Conservation (phyloP, 1,140 invertebrate species). For the Schlechtendalia chinensis region DNA sequence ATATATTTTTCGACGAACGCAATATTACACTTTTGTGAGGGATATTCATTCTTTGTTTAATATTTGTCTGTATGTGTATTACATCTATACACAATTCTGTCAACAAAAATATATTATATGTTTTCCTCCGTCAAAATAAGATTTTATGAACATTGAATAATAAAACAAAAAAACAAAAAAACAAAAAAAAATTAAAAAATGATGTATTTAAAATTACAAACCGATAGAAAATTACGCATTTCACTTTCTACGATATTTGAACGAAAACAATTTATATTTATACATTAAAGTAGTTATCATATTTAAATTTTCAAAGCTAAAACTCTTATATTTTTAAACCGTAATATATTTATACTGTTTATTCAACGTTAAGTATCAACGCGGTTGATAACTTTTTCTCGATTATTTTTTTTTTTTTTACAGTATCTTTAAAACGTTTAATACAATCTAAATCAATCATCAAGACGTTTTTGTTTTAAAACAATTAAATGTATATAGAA, state of each 20-base stretch:
- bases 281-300: not conserved
- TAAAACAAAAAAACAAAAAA: not conserved
- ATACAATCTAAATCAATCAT: too few relatives aligned
- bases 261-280: not conserved
- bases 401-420: too few relatives aligned
- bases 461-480: too few relatives aligned
- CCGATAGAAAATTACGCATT: not conserved
- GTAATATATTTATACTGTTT: not conserved
- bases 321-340: not conserved
- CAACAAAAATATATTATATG: not conserved
- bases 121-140: not conserved
- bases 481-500: too few relatives aligned
- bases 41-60: not conserved
- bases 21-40: too few relatives aligned
- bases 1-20: too few relatives aligned
- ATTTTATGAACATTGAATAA: not conserved
- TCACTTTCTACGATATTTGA: not conserved
- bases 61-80: not conserved
- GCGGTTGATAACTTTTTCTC: too few relatives aligned
- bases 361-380: too few relatives aligned
- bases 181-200: too few relatives aligned
- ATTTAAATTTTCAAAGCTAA: not conserved
- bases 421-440: too few relatives aligned
- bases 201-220: not conserved
- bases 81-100: not conserved